Evolutionary conservation across 2,888 invertebrate species (phyloP), one percentile per base, ranked within the genome.

Genomic region (Conus canariensis): DNA sequence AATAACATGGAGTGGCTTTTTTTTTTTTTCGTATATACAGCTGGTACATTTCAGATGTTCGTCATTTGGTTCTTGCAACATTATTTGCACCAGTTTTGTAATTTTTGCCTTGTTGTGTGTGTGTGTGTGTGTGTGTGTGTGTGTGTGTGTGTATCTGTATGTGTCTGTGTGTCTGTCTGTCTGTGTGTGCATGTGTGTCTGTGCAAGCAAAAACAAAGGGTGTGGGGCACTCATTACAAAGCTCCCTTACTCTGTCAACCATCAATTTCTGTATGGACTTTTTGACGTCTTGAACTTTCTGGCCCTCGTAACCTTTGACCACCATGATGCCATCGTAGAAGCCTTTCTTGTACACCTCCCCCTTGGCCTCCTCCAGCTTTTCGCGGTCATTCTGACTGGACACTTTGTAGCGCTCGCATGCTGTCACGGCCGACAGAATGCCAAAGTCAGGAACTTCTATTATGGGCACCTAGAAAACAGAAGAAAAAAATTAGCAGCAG

Each of bases 301-400:
- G 97, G 0, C 99, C 99, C 94, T 98, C 98, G 95, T 97, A 97
- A 94, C 98, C 98, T 0, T 99, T 99, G 82, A 99, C 98, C 80
- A 98, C 94, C 97, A 99, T 97, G 0, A 97, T 96, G 90, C 97
- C 97, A 92, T 97, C 97, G 96, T 99, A 99, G 96, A 99, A 99
- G 87, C 99, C 98, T 97, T 99, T 99, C 25, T 99, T 97, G 95
- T 99, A 99, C 77, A 99, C 98, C 97, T 98, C 97, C 95, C 99
- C 99, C 96, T 99, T 99, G 0, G 99, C 99, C 96, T 99, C 98
- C 14, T 97, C 97, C 90, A 99, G 97, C 96, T 99, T 99, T 0
- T 98, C 98, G 94, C 97, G 98, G 95, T 99, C 99, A 96, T 99
- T 99, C 96, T 99, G 99, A 93, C 99, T 99, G 96, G 99, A 98